These are phyloP conservation scores for Scaptomyza reducta DNA, from an alignment of 2,888 invertebrate species.

Conservation along the genomic window DNA sequence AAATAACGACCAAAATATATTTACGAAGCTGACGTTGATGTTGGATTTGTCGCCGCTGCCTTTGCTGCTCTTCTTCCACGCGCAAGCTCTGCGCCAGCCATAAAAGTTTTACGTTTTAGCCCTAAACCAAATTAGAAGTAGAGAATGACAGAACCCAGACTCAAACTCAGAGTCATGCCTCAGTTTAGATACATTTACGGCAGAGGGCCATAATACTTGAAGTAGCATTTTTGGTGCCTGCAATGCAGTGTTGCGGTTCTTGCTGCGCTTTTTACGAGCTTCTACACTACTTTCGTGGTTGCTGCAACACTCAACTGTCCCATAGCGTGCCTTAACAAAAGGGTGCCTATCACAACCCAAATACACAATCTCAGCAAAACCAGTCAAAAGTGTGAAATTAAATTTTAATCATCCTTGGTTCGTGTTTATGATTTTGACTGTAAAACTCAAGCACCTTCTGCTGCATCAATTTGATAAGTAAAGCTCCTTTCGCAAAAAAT, in stretches of 20 bases:
- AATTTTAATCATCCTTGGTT: conserved; percentile 66
- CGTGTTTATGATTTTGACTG: conserved; percentile 61
- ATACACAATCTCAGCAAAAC: conserved; percentile 57
- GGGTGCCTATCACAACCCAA: not conserved
- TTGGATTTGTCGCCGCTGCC: conserved; percentile 13
- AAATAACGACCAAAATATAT: conserved; percentile 73
- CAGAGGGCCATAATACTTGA: conserved; percentile 60
- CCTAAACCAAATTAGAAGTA: conserved; percentile 63
- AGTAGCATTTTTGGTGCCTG: conserved; percentile 66
- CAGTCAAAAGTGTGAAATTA: conserved; percentile 68
- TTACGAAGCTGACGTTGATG: conserved; percentile 60
- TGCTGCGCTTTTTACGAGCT: conserved; percentile 63
- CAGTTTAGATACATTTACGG: conserved; percentile 68
- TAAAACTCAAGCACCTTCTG: conserved; percentile 36
- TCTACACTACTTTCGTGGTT: conserved; percentile 40
- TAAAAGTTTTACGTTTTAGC: conserved; percentile 76
- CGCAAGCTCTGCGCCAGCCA: conserved; percentile 58
- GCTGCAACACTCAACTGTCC: conserved; percentile 21
- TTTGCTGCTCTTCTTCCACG: conserved; percentile 16
- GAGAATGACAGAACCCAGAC: conserved; percentile 8
- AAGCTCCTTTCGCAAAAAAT: conserved; percentile 17
- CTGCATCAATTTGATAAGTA: conserved; percentile 19
- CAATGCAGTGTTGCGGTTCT: conserved; percentile 68
- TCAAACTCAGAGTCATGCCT: conserved; percentile 12
- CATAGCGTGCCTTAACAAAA: not conserved